Conservation (phyloP, 1,140 invertebrate genomes). For the Portunus trituberculatus region DNA sequence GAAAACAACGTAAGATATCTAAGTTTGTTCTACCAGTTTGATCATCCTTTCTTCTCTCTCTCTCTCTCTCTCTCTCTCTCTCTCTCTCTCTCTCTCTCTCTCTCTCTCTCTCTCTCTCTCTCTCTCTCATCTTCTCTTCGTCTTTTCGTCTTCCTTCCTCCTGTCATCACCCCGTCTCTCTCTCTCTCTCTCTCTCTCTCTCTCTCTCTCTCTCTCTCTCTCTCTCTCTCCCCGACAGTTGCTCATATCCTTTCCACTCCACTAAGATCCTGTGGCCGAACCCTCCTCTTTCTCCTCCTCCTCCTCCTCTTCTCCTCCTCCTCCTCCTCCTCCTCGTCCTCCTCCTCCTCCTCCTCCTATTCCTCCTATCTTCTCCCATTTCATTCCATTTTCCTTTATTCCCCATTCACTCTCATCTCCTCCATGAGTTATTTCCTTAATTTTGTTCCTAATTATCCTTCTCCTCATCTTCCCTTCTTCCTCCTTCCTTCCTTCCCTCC, state of each 20-base stretch:
- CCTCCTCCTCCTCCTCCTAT: background rate
- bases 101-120: slow-evolving; percentile 30
- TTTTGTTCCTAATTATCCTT: no score
- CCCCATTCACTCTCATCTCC: no score
- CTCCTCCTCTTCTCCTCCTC: background rate
- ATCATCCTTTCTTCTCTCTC: background rate
- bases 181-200: background rate
- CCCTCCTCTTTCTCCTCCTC: background rate
- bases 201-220: background rate
- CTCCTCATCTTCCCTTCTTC: background rate
- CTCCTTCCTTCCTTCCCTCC: background rate
- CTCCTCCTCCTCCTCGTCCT: background rate
- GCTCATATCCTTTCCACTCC: background rate
- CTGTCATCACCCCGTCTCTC: background rate
- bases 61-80: slow-evolving; percentile 46
- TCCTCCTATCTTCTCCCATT: background rate
- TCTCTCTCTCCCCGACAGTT: background rate
- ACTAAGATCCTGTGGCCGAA: slow-evolving; percentile 4
- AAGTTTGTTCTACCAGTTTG: background rate
- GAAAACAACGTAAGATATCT: no score
- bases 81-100: slow-evolving; percentile 31
- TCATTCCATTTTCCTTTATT: no score
- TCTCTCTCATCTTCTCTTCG: slow-evolving; percentile 40
- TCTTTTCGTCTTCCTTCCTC: background rate
- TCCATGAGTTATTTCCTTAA: no score